Evolutionary conservation across 2,113 vertebrate species (phyloP), one percentile per base, ranked within the genome.

Genomic region (Poecile atricapillus): DNA sequence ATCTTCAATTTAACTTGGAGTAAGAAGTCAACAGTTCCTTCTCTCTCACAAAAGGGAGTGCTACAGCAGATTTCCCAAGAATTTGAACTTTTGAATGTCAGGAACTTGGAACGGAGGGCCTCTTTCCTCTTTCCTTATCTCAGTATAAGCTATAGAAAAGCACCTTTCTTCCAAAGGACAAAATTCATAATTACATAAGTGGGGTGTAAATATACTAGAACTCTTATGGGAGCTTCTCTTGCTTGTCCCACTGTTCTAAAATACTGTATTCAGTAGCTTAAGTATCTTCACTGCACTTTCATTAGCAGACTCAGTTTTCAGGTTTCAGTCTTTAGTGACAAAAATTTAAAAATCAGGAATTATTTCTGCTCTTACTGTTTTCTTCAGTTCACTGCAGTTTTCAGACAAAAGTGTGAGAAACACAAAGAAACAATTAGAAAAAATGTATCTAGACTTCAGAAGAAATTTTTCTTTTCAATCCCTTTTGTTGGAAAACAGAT

Each of bases 401-500:
- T 37, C 37, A 37, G 37, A 37, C 23, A 81, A 81, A 92, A 89
- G 55, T 75, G 7, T 65, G 41, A 73, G 44, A 79, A 6, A 69
- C 62, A 47, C 31, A 89, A 58, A 80, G 27, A 95, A 95, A 83
- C 82, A 94, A 88, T 68, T 83, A 77, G 21, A 46, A 73, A 93
- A 87, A 83, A 31, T 85, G 27, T 65, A 89, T 90, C 46, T 60
- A 92, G 31, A 22, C 39, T 91, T 77, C 80, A 94, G 78, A 77
- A 91, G 39, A 80, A 59, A 15, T 85, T 49, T 35, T 92, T 22
- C 16, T 58, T 81, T 94, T 90, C 67, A 50, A 56, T 75, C 9
- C 9, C 22, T 91, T 91, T 93, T 83, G n/a, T 68, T 89, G 68
- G 50, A 76, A 89, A 92, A 63, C 50, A 95, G 68, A 84, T 87